Evolutionary conservation across 2,797 vertebrate species (phyloP).

Genomic region (Sphenopsis melanotis): DNA sequence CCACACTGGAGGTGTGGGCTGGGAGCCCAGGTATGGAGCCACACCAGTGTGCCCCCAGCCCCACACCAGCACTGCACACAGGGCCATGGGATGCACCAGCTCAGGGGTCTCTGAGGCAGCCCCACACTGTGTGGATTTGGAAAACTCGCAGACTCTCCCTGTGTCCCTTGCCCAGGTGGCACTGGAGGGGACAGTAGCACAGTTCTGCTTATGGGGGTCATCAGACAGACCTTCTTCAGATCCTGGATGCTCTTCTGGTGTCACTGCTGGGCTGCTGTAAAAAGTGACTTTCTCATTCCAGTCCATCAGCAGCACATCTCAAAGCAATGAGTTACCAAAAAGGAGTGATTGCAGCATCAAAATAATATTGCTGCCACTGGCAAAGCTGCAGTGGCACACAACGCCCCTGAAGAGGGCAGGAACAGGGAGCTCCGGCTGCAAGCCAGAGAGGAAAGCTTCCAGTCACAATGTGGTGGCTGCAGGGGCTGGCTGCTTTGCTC

Average conservation of each 20-base stretch:
- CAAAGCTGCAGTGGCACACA: not conserved
- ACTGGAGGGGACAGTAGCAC: not conserved
- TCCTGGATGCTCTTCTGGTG: not conserved
- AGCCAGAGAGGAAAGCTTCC: not conserved
- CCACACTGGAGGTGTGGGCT: rapidly evolving
- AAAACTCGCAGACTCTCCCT: not conserved
- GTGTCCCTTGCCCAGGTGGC: not conserved
- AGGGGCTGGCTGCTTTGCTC: not conserved
- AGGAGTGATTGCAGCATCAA: not conserved
- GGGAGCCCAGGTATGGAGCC: not conserved
- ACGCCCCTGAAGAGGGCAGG: not conserved
- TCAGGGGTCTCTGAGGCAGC: not conserved
- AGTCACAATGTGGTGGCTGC: not conserved
- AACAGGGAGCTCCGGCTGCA: not conserved
- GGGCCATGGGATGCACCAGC: not conserved
- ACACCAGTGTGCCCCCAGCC: rapidly evolving
- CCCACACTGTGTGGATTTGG: not conserved
- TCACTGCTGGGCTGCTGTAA: not conserved
- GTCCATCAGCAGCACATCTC: not conserved
- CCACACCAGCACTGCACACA: rapidly evolving
- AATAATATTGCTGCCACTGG: not conserved
- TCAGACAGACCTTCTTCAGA: not conserved
- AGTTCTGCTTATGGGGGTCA: not conserved
- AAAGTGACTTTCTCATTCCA: not conserved
- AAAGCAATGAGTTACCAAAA: not conserved